Conservation (phyloP, 2,888 invertebrate species). For the Ectemnius continuus region DNA sequence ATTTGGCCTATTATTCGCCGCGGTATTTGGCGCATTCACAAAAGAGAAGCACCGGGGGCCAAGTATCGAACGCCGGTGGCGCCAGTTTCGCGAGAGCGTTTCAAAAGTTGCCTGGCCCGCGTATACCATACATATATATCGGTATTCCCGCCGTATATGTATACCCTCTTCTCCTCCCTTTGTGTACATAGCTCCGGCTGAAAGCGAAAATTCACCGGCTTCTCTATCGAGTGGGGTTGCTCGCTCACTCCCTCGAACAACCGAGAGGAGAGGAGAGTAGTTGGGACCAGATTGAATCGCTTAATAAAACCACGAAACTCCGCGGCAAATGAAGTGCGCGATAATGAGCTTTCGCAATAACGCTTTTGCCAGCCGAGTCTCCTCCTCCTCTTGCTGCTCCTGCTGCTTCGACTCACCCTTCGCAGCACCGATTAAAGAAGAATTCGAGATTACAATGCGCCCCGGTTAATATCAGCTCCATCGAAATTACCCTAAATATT, state of each 20-base stretch:
- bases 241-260: too few species aligned
- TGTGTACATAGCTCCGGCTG: constrained; percentile 1
- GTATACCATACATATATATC: too few species aligned
- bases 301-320: constrained; percentile 17
- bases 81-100: too few species aligned
- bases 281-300: constrained; percentile 3
- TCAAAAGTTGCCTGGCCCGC: too few species aligned
- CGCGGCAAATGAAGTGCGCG: constrained; percentile 18
- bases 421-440: neutral
- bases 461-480: too few species aligned
- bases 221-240: neutral
- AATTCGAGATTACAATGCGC: neutral
- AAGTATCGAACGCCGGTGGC: too few species aligned
- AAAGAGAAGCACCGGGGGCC: too few species aligned
- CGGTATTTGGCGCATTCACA: too few species aligned
- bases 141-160: too few species aligned
- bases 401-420: neutral
- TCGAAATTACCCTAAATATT: too few species aligned
- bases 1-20: too few species aligned
- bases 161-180: neutral
- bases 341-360: constrained; percentile 20
- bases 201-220: constrained; percentile 2
- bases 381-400: neutral
- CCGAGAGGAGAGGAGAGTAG: neutral
- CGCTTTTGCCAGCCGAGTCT: neutral